A percentile compares a stretch with the other conserved stretches of the same genome.
These are phyloP conservation scores for Tethea ocularis DNA, from an alignment of 2,888 invertebrate genomes.

Conservation along the genomic window DNA sequence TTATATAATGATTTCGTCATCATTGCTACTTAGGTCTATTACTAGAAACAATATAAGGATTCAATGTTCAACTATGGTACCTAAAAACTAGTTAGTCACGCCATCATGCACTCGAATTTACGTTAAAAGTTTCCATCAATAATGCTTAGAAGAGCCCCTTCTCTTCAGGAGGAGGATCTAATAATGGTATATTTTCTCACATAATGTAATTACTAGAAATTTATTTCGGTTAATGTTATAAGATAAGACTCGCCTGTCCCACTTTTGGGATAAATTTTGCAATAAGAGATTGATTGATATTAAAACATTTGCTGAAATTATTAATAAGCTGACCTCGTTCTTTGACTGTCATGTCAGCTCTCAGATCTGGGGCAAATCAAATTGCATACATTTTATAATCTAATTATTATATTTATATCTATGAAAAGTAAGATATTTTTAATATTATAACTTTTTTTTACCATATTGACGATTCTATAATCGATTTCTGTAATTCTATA, in stretches of 20 bases:
- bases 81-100: no score
- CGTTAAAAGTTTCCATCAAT: no score
- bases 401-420: slow-evolving; percentile 31
- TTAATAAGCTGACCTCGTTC: slow-evolving; percentile 73
- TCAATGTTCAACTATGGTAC: no score
- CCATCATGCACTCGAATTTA: no score
- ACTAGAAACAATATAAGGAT: no score
- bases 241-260: slow-evolving; percentile 24
- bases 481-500: no score
- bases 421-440: background rate
- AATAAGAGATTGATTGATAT: slow-evolving; percentile 61
- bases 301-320: slow-evolving; percentile 60
- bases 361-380: slow-evolving; percentile 65
- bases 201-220: slow-evolving; percentile 6
- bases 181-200: slow-evolving; percentile 3
- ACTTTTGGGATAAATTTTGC: slow-evolving; percentile 58
- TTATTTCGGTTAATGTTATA: background rate
- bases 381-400: slow-evolving; percentile 43
- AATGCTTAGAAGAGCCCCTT: no score
- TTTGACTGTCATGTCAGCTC: slow-evolving; percentile 68
- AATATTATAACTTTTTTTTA: background rate
- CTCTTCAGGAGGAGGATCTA: no score
- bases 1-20: no score
- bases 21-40: no score
- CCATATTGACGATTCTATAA: slow-evolving; percentile 2